Evolutionary conservation across 2,797 vertebrate genomes (phyloP).

Genomic region (Vespertilio murinus): DNA sequence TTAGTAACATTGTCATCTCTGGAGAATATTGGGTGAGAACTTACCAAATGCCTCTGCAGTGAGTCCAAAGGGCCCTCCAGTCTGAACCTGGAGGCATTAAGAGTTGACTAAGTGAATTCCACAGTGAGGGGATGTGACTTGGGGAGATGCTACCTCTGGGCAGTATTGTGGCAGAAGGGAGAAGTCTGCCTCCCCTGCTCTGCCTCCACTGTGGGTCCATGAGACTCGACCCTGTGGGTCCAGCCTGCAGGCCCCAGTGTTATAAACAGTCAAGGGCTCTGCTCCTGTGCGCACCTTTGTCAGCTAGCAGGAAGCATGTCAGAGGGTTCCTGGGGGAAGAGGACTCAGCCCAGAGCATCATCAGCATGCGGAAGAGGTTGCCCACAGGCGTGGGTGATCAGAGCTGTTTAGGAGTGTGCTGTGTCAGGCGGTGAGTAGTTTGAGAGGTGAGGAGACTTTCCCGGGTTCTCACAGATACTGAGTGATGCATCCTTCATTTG

Average conservation of each 20-base stretch:
- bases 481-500: not conserved
- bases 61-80: not conserved
- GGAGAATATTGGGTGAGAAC: not conserved
- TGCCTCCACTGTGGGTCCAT: no score
- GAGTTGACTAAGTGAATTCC: not conserved
- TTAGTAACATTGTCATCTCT: not conserved
- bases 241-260: not conserved
- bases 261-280: not conserved
- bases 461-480: not conserved
- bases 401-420: not conserved
- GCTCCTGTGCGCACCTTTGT: not conserved
- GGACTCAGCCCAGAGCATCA: not conserved
- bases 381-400: not conserved
- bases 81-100: not conserved
- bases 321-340: not conserved
- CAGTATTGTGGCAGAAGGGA: not conserved
- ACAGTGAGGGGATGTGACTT: not conserved
- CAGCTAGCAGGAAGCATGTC: not conserved
- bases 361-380: not conserved
- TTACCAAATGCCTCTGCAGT: not conserved
- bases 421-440: not conserved
- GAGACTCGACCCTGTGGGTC: rapidly evolving
- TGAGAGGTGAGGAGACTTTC: not conserved
- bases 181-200: not conserved
- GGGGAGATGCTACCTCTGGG: not conserved